Base-by-base conservation (phyloP, 2,888 invertebrate species). In the Nemoura dubitans region DNA sequence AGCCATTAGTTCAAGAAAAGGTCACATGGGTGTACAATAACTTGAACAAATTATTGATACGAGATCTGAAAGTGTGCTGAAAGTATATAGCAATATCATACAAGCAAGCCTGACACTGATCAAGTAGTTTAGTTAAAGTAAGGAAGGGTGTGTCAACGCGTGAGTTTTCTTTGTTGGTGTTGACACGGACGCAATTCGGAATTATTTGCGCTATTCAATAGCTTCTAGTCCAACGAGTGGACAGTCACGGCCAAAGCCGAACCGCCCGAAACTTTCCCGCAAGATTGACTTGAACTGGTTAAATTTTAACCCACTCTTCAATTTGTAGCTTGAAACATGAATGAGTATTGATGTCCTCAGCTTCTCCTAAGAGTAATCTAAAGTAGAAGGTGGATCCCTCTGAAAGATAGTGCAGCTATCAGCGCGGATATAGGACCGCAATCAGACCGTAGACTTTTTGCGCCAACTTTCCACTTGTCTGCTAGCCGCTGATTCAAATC, bases 221-320 rank as follows among this genome's bases (percentile, higher is more conserved):
- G 82, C 83, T 43, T 83, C 83, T 3, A 7, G 59, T 21, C 59
- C 59, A 59, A 21, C 21, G 83, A 83, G 83, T 83, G 83, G 83
- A 83, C 83, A 83, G 42, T 83, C 83, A 42, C n/a, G 83, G 26
- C 36, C 42, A 26, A 42, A 42, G 25, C 78, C 26, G 78, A 78
- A 78, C 78, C 36, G 6, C 42, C 43, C 7, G 83, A 83, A 83
- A 83, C 42, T 83, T 83, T 83, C 26, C 26, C 83, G 25, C 43
- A 36, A 76, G 85, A 87, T 85, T 85, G 87, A 81, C 76, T 87
- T 81, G 36, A 59, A 78, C 87, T 85, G 85, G 82, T 87, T 87
- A 87, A 87, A 87, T 87, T 85, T 87, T 87, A 85, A 83, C 85
- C 42, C 42, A 76, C 81, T 81, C 82, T 85, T 86, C 86, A 86